Conservation (phyloP, 2,797 vertebrate genomes). For the Lagodon rhomboides region DNA sequence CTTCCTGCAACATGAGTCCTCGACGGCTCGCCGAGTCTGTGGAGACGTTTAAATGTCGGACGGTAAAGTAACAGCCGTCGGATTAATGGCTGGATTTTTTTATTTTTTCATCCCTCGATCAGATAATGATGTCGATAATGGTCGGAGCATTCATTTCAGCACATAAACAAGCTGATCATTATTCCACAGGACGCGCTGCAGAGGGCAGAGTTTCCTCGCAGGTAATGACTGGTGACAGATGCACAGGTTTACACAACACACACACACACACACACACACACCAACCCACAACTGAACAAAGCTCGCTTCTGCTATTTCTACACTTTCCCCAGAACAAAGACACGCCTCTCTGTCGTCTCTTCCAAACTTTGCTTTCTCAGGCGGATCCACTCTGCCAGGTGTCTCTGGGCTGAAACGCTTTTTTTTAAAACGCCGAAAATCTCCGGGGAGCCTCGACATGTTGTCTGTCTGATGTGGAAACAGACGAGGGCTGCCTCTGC, state of each 20-base stretch:
- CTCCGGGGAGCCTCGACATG: conserved; percentile 32
- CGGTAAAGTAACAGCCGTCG: no score
- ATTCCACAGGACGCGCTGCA: conserved; percentile 24
- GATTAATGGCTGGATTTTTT: conserved; percentile 6
- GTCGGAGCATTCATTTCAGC: background rate
- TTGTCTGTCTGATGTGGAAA: conserved; percentile 42
- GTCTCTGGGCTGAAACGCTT: conserved; percentile 48
- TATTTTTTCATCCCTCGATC: background rate
- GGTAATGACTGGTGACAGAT: conserved; percentile 44
- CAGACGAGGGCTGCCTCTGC: conserved; percentile 10
- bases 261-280: background rate
- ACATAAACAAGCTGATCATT: conserved; percentile 3
- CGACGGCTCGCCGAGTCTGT: no score
- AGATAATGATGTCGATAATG: background rate
- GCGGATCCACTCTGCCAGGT: conserved; percentile 30
- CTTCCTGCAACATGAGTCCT: conserved; percentile 34
- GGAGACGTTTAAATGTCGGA: no score
- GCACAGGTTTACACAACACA: conserved; percentile 7
- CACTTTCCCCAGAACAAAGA: conserved; percentile 15
- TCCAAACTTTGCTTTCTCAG: conserved; percentile 63
- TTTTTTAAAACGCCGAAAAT: conserved; percentile 36
- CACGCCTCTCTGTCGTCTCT: conserved; percentile 23
- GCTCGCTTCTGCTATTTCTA: conserved; percentile 20
- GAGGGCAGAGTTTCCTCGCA: conserved; percentile 57
- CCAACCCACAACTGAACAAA: conserved; percentile 23